Evolutionary conservation across 2,888 invertebrate species (phyloP), one percentile per base, ranked within the genome.

Genomic region (Cotesia congregata): DNA sequence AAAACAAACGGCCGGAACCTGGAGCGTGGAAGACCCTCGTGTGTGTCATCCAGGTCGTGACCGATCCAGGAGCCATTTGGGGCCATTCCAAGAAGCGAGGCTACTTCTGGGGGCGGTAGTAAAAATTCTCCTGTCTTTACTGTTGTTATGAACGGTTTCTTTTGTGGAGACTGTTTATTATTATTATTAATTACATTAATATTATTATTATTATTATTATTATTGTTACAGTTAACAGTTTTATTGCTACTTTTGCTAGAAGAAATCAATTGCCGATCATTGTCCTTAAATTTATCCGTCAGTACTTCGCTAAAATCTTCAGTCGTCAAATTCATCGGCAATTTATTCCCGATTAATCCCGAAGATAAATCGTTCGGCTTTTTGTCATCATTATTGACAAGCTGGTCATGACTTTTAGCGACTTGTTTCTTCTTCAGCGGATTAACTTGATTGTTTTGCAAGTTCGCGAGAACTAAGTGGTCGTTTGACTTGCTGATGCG

Each of bases 51-150:
- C n/a, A 78, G 78, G 3, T 68, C 67, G 67, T 80, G 78, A 0
- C 82, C 83, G 76, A 81, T 78, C 78, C 80, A 80, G 6, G 74
- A 50, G 40, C 82, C 82, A 59, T 77, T 77, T 39, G 83, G 81
- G n/a, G 91, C 89, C 76, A 94, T 90, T 0, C 94, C 94, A 20
- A 94, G 90, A n/a, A 94, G 90, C 5, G 90, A 89, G 6, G 95
- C 94, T 65, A 94, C 90, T 85, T 93, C 93, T n/a, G 93, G 93
- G 0, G 95, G 94, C 5, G 96, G 96, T 85, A 94, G 93, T 80
- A 96, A 90, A 87, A 96, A 96, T 83, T 93, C 93, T 1, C 96
- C 96, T 72, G 92, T 93, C 83, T 94, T 94, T 65, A 96, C 96
- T 0, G 95, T 95, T 7, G 95, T 95, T 80, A 96, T 93, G 86